Evolutionary conservation across 1,140 invertebrate genomes (phyloP), one percentile per base, ranked within the genome.

Genomic region (Penaeus vannamei): DNA sequence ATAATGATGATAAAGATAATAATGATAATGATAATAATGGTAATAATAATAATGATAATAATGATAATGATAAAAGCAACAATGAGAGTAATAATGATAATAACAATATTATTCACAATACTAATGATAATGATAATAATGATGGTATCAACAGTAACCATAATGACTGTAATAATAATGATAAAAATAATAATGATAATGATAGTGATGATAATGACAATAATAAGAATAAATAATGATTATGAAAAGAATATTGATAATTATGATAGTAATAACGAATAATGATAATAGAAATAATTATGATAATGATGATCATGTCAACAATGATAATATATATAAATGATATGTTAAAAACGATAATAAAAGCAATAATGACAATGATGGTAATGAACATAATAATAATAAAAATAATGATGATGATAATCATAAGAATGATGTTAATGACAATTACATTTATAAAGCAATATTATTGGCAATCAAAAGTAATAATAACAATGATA

Each of bases 1-100:
- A 64, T 64, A 64, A 64, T 64, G n/a, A 64, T 64, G n/a, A 64
- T 64, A 64, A 64, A 19, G n/a, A 64, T 64, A 64, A 64, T 64
- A 64, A 64, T 64, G n/a, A 64, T 64, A 64, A 64, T 64, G n/a
- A 64, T 64, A 64, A 64, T 64, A 64, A 64, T 64, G n/a, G n/a
- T n/a, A 64, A 64, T 64, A 64, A 64, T 64, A 64, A 19, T 19
- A 64, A 19, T 19, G n/a, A 19, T 19, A 64, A 19, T n/a, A n/a
- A n/a, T n/a, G n/a, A n/a, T n/a, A n/a, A n/a, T n/a, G n/a, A n/a
- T n/a, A n/a, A n/a, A n/a, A n/a, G n/a, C n/a, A n/a, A n/a, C n/a
- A n/a, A n/a, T n/a, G n/a, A n/a, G n/a, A n/a, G n/a, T n/a, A n/a
- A n/a, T n/a, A n/a, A n/a, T n/a, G n/a, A n/a, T n/a, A n/a, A n/a